Evolutionary conservation across 2,113 vertebrate species (phyloP).

Genomic region (Podarcis raffonei): DNA sequence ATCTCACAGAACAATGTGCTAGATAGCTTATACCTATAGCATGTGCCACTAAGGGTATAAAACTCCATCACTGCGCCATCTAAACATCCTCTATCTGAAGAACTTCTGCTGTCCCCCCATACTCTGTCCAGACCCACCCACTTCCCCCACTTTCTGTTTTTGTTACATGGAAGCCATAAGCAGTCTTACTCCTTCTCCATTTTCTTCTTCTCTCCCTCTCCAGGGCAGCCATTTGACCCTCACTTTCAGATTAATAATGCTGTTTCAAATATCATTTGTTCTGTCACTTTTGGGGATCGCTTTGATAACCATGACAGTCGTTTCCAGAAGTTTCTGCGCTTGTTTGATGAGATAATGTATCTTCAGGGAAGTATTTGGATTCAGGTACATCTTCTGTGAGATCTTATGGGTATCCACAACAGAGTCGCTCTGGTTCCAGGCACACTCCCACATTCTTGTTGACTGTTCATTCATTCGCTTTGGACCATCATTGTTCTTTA

Average conservation of each 20-base stretch:
- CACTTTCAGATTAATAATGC: conserved; percentile 78
- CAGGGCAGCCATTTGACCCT: conserved; percentile 80
- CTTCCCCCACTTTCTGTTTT: not conserved
- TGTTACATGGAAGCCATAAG: not conserved
- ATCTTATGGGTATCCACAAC: not conserved
- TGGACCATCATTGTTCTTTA: no score
- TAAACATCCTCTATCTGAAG: not conserved
- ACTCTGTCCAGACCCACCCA: not conserved
- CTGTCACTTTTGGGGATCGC: conserved; percentile 84
- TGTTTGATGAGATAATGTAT: conserved; percentile 73
- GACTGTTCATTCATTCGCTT: no score
- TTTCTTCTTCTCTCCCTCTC: conserved; percentile 1
- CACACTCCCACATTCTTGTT: no score
- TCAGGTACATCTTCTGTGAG: conserved; percentile 66
- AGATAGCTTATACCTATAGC: not conserved
- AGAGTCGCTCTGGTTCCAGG: not conserved
- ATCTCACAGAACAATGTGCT: no score
- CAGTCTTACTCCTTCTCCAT: not conserved
- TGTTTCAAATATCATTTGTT: conserved; percentile 85
- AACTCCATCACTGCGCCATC: not conserved
- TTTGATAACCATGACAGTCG: conserved; percentile 84
- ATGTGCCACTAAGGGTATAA: not conserved
- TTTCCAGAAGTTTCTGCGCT: conserved; percentile 80
- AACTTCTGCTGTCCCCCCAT: not conserved
- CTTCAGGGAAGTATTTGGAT: conserved; percentile 60